Conservation (phyloP, 2,797 vertebrate species). For the Paramormyrops hopkinsi region DNA sequence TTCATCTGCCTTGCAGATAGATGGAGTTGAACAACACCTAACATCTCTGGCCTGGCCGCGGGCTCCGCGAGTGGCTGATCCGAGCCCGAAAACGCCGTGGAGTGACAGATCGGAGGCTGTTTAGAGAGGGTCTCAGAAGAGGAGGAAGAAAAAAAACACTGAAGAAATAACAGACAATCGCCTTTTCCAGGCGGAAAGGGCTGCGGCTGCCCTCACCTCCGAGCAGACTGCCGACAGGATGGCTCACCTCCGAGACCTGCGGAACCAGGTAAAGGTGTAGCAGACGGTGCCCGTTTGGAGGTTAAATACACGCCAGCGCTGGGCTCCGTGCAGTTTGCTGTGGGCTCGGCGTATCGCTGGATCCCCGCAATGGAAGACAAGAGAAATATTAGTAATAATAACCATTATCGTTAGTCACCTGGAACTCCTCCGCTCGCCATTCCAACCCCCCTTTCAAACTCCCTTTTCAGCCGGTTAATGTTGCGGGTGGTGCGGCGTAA, state of each 20-base stretch:
- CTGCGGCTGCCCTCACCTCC: constrained; percentile 25
- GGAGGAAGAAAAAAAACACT: constrained; percentile 24
- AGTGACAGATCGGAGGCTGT: constrained; percentile 28
- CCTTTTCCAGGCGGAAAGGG: constrained; percentile 17
- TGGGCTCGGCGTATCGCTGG: neutral
- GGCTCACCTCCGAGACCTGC: constrained; percentile 39
- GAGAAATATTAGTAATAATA: neutral
- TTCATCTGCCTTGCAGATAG: constrained; percentile 15
- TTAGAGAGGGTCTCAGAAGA: constrained; percentile 24
- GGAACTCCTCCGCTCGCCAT: neutral
- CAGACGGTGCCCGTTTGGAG: neutral
- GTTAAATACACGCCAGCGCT: neutral
- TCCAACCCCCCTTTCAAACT: neutral
- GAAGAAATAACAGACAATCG: constrained; percentile 25
- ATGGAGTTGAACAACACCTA: constrained; percentile 22
- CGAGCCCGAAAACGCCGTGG: constrained; percentile 20
- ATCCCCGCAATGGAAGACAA: constrained; percentile 2
- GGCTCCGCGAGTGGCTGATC: constrained; percentile 12
- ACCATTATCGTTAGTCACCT: neutral
- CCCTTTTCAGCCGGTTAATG: neutral
- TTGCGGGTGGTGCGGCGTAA: neutral
- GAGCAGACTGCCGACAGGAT: constrained; percentile 29
- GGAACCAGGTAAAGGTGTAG: constrained; percentile 38
- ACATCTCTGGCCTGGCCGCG: constrained; percentile 11
- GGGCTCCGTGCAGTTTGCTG: neutral